Conservation (phyloP, 2,888 invertebrate genomes). For the Dastarcus helophoroides region DNA sequence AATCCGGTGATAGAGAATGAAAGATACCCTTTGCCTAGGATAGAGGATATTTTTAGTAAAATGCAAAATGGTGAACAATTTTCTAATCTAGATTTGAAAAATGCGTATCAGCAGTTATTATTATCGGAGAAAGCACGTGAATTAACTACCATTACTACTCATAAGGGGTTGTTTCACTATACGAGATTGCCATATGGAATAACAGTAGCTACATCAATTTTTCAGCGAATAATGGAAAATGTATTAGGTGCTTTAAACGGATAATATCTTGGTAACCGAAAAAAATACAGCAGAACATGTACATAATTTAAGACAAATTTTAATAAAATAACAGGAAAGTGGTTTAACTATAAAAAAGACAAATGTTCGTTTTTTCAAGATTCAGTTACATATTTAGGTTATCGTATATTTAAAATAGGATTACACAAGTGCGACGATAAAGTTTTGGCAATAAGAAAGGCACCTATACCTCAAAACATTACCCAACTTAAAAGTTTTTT, state of each 20-base stretch:
- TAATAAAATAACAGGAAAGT: conserved; percentile 9
- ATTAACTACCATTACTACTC: conserved; percentile 21
- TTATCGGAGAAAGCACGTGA: conserved; percentile 13
- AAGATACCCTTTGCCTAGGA: conserved; percentile 18
- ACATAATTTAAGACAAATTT: conserved; percentile 10
- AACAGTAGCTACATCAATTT: conserved; percentile 24
- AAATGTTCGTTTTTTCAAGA: conserved; percentile 12
- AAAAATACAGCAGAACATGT: conserved; percentile 10
- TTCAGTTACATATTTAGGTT: conserved; percentile 11
- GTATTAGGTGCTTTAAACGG: conserved; percentile 15
- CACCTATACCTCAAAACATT: conserved; percentile 6
- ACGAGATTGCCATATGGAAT: conserved; percentile 23
- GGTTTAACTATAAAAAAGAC: conserved; percentile 12
- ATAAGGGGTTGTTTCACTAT: conserved; percentile 21
- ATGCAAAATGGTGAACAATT: conserved; percentile 17
- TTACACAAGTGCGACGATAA: conserved; percentile 13
- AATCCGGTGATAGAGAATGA: conserved; percentile 21
- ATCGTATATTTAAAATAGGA: conserved; percentile 11
- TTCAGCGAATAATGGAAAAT: conserved; percentile 24
- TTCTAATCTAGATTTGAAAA: conserved; percentile 14
- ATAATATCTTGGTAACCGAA: conserved; percentile 20
- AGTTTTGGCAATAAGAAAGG: conserved; percentile 14
- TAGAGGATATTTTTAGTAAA: conserved; percentile 18
- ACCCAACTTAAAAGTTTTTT: conserved; percentile 6
- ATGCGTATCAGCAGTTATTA: conserved; percentile 10